A percentile compares a stretch with the other conserved stretches of the same genome.
These are phyloP conservation scores for Sebastes wilsoni DNA, from an alignment of 2,797 vertebrate species.

Conservation along the genomic window DNA sequence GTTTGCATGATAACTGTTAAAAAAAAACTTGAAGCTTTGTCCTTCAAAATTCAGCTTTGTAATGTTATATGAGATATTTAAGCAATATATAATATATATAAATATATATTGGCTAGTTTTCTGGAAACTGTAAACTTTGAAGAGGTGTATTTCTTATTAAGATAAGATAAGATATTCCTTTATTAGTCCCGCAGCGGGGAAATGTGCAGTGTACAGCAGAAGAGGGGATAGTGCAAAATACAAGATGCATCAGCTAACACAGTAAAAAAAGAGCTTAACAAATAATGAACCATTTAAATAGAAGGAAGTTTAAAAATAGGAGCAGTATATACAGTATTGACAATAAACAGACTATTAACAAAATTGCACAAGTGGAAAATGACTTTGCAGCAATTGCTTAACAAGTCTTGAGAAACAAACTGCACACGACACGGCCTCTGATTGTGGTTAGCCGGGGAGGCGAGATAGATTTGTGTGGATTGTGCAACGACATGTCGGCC, in stretches of 20 bases:
- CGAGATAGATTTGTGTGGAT: slow-evolving; percentile 7
- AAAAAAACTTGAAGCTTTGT: not conserved
- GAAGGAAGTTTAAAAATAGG: too few relatives aligned
- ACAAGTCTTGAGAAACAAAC: slow-evolving; percentile 40
- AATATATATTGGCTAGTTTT: not conserved
- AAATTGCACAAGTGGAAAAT: too few relatives aligned
- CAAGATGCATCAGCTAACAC: too few relatives aligned
- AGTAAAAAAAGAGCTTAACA: too few relatives aligned
- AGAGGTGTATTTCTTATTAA: not conserved
- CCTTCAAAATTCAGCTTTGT: not conserved
- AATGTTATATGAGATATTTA: slow-evolving; percentile 2
- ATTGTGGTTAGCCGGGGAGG: slow-evolving; percentile 29
- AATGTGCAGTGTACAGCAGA: too few relatives aligned
- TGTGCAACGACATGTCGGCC: slow-evolving; percentile 14
- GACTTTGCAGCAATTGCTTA: slow-evolving; percentile 19
- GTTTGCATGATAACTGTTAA: not conserved
- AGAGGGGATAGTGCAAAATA: too few relatives aligned
- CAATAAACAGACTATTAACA: too few relatives aligned
- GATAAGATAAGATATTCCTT: too few relatives aligned
- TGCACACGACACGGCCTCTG: not conserved
- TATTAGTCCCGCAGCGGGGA: too few relatives aligned
- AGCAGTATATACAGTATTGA: too few relatives aligned
- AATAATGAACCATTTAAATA: too few relatives aligned
- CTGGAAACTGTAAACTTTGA: not conserved
- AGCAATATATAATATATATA: slow-evolving; percentile 28